Evolutionary conservation across 1,140 invertebrate genomes (phyloP).

Genomic region (Asobara japonica): DNA sequence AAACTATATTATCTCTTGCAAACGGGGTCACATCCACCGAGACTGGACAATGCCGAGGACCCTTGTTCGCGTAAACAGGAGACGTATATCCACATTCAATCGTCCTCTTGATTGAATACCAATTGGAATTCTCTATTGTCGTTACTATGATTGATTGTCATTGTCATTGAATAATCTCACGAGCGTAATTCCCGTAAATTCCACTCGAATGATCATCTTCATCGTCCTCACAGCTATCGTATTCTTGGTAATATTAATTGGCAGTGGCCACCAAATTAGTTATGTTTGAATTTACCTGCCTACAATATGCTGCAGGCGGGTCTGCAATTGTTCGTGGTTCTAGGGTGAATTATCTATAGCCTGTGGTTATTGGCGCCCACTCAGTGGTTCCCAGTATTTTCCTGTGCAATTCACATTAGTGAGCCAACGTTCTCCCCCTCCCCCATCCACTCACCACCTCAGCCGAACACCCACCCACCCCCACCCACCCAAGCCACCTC

Average conservation of each 20-base stretch:
- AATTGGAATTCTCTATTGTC: constrained; percentile 33
- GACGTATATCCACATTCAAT: background rate
- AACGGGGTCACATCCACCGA: background rate
- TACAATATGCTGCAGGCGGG: background rate
- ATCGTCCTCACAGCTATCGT: background rate
- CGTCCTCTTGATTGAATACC: constrained; percentile 13
- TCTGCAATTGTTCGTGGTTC: background rate
- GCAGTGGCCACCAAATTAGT: background rate
- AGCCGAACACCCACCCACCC: no score
- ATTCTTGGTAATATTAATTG: constrained; percentile 1
- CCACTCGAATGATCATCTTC: background rate
- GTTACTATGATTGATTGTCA: constrained; percentile 32
- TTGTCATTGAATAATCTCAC: constrained; percentile 28
- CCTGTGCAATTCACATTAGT: background rate
- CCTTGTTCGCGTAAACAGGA: background rate
- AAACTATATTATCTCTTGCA: background rate
- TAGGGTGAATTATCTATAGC: background rate
- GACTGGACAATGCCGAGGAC: background rate
- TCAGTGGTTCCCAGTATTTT: background rate
- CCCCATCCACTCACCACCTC: no score
- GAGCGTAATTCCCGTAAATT: background rate
- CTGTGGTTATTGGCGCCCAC: background rate
- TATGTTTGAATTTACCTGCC: background rate
- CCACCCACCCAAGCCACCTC: no score
- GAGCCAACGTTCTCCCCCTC: background rate